Conservation (phyloP, 35 echinoderm and acorn worm species). For the Patiria miniata region DNA sequence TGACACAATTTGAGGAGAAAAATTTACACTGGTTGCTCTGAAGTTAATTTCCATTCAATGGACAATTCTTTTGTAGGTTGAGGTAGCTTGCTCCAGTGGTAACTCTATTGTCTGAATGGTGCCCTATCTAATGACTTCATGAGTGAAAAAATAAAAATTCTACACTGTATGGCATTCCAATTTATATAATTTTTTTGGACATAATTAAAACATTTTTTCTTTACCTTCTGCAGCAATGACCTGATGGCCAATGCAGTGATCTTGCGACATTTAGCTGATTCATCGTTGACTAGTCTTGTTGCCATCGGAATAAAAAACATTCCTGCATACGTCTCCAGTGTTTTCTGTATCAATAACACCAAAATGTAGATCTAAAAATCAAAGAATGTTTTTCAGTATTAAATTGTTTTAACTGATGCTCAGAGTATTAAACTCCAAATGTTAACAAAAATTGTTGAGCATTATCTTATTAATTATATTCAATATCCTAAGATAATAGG, state of each 20-base stretch:
- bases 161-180: background rate
- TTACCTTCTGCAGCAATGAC: conserved; percentile 79
- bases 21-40: too few relatives aligned
- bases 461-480: too few relatives aligned
- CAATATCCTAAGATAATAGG: too few relatives aligned
- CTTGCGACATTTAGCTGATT: conserved; percentile 73
- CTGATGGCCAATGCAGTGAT: conserved; percentile 77
- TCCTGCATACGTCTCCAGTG: conserved; percentile 66
- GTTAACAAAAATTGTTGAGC: too few relatives aligned
- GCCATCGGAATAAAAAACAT: conserved; percentile 93
- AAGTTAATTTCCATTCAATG: background rate
- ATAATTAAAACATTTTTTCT: background rate
- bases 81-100: background rate
- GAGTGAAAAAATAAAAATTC: background rate
- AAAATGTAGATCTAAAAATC: background rate
- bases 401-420: too few relatives aligned
- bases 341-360: conserved; percentile 41
- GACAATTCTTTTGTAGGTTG: background rate
- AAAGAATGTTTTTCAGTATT: too few relatives aligned
- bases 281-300: conserved; percentile 86
- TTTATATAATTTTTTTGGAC: too few relatives aligned
- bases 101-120: background rate
- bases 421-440: too few relatives aligned
- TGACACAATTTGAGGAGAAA: too few relatives aligned
- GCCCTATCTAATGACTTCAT: background rate